Base-by-base conservation (phyloP, 2,113 vertebrate genomes). In the Verasper variegatus region DNA sequence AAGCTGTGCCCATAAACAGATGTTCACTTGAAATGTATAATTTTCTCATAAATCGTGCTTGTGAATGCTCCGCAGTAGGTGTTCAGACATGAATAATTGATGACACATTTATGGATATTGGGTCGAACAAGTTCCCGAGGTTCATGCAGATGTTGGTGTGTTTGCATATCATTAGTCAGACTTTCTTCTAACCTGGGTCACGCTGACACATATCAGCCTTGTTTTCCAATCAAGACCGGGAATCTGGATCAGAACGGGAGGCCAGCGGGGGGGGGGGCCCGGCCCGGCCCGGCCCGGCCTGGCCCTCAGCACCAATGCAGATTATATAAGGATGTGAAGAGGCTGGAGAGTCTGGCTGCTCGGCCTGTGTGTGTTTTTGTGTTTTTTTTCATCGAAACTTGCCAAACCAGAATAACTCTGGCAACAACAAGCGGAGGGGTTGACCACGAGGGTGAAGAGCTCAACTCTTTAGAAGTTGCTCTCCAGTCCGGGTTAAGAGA, bases 11-110 rank as follows among this genome's bases (percentile, higher is more conserved):
- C 26, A 57, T 40, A 60, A 47, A 73, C 76, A 81, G 77, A 81
- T 74, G 64, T 75, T 81, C 45, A 26, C 45, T 73, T 27, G 45
- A 73, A 82, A 77, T 80, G 35, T 63, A 66, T 71, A 23, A 78
- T 79, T 75, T 82, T 57, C 60, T 67, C 66, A 74, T 81, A 40
- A 78, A 75, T 67, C 24, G 26, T 52, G 31, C 71, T 78, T 62
- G 55, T 74, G 74, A 55, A 63, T 57, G 42, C 61, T 74, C 62
- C 61, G 27, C 64, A 67, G 45, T 63, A 76, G 73, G 51, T 76
- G 83, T 63, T 79, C 3, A 59, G 42, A 71, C 56, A 89, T 85
- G 74, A 86, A 89, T 88, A 82, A 83, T 85, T 74, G 65, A 91
- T 90, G 59, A 63, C 49, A n/a, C 31, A 63, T 71, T 75, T 64